Percentiles rank a stretch among this genome's conserved stretches.
phyloP scores from a whole-genome alignment of 30 jellyfish, hydroid and myxozoan genomes.

The Turritopsis dohrnii region DNA sequence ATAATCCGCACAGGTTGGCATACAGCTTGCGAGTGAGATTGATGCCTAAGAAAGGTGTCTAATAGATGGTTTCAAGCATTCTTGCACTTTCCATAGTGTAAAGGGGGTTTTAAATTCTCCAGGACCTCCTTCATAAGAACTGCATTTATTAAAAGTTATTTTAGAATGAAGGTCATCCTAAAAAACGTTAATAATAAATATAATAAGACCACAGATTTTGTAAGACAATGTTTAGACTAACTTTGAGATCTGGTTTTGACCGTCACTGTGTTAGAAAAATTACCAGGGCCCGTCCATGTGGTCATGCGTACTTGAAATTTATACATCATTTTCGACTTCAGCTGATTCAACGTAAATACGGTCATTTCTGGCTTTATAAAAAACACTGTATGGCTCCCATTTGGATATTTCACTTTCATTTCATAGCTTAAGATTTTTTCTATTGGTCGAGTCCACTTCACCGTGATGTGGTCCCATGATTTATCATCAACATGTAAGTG shows the following conservation, averaged over 20 bases:
- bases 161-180: too few relatives aligned
- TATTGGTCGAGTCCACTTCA: not conserved
- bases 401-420: not conserved
- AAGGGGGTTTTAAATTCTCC: too few relatives aligned
- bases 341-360: not conserved
- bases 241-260: not conserved
- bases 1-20: too few relatives aligned
- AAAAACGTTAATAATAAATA: too few relatives aligned
- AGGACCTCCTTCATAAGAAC: too few relatives aligned
- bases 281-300: not conserved
- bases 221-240: not conserved
- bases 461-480: not conserved
- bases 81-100: too few relatives aligned
- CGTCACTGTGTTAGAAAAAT: not conserved
- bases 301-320: not conserved
- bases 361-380: not conserved
- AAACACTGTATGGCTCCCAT: not conserved
- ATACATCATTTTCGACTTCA: not conserved
- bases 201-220: too few relatives aligned
- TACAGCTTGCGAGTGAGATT: too few relatives aligned
- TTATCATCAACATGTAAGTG: not conserved
- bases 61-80: too few relatives aligned
- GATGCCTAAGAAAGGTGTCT: too few relatives aligned
- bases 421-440: conserved; percentile 2
- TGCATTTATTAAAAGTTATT: too few relatives aligned